Evolutionary conservation across 2,113 vertebrate species (phyloP), one percentile per base, ranked within the genome.

Genomic region (Grammomys dolichurus): DNA sequence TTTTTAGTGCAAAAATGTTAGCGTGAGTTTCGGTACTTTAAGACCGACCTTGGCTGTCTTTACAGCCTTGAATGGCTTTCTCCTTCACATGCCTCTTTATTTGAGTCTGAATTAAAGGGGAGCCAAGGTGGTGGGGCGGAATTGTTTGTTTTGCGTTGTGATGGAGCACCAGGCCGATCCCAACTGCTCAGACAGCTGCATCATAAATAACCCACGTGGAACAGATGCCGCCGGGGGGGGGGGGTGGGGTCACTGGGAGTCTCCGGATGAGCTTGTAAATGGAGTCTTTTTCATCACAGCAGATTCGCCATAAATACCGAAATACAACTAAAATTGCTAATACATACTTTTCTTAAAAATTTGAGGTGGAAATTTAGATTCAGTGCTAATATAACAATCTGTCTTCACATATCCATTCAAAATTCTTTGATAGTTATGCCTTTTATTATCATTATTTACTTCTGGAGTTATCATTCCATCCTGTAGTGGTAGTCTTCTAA

Each of bases 171-270:
- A 69, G 33, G 89, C 24, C 7, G 93, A 92, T 97, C 96, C 97
- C 97, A 97, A 97, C 91, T 97, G 95, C 96, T 97, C 95, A 96
- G 98, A 97, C 98, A 98, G 98, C 98, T 98, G 98, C 85, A 81
- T 92, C 17, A 3, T 98, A 98, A 99, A 98, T 98, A 98, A 98
- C 81, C 60, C 93, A 48, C 1, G 2, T 51, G 89, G 96, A 93
- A 87, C 93, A 95, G 92, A 97, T 97, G 92, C 88, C 87, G 60
- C 33, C 93, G 81, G 86, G 63, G 92, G 78, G 82, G 14, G 80
- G 56, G 86, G 10, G 24, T 0, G 77, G 76, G 70, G 86, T 70
- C 70, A 89, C 86, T 97, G 97, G 89, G 97, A 89, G 96, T 82
- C 90, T 90, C 72, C 92, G 94, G 95, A 96, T 90, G 82, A 93